These are phyloP conservation scores for Natator depressus DNA, from an alignment of 2,113 vertebrate genomes.

Conservation along the genomic window DNA sequence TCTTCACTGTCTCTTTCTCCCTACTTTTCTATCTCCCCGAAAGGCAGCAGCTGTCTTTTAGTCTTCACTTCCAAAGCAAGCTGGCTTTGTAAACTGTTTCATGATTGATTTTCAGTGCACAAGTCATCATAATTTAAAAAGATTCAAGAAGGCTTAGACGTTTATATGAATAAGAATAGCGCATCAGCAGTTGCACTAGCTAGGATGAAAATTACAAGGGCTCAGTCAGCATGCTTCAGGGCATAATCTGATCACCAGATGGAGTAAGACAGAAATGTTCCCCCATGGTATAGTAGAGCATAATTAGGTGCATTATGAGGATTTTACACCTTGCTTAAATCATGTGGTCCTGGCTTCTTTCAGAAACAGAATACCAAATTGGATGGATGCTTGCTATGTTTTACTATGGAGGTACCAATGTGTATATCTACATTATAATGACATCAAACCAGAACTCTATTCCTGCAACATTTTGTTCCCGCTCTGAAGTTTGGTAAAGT, in stretches of 20 bases:
- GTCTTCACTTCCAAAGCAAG: constrained; percentile 48
- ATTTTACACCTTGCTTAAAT: constrained; percentile 63
- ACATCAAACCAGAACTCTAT: background rate
- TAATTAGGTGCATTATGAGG: constrained; percentile 51
- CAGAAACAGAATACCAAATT: background rate
- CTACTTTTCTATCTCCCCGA: constrained; percentile 15
- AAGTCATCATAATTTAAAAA: constrained; percentile 69
- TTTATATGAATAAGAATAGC: constrained; percentile 53
- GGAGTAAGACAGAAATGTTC: constrained; percentile 53
- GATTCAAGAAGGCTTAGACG: constrained; percentile 51
- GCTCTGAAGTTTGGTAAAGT: background rate
- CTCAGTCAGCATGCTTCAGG: constrained; percentile 46
- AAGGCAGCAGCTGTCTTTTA: constrained; percentile 57
- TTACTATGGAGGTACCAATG: background rate
- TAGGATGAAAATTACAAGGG: constrained; percentile 15
- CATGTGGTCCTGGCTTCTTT: background rate
- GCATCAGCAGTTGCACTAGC: constrained; percentile 55
- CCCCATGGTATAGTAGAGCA: constrained; percentile 40
- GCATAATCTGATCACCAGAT: constrained; percentile 54
- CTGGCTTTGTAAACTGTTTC: constrained; percentile 60
- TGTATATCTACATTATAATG: background rate
- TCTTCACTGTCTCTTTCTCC: constrained; percentile 29
- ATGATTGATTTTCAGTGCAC: constrained; percentile 63
- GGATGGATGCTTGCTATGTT: background rate
- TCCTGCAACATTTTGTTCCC: background rate